Percentiles rank a stretch among this genome's conserved stretches.
Evolutionary conservation across 2,113 vertebrate genomes (phyloP).

Genomic region (Paedocypris sp.): DNA sequence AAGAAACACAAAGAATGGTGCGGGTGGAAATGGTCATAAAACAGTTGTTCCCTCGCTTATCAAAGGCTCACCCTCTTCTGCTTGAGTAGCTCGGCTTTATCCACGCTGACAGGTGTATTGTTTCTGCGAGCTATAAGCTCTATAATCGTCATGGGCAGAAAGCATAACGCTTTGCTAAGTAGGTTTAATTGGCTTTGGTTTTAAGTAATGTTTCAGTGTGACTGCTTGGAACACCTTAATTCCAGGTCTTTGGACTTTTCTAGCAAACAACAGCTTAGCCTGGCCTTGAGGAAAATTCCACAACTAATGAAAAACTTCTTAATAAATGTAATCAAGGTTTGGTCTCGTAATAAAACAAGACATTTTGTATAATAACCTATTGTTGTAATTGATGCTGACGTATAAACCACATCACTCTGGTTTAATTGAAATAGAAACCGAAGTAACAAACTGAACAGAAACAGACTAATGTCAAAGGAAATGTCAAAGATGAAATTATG

Average conservation of each 20-base stretch:
- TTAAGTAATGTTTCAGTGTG: constrained; percentile 86
- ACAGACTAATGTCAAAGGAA: constrained; percentile 77
- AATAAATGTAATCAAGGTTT: constrained; percentile 97
- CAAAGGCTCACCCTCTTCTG: constrained; percentile 79
- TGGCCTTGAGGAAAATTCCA: constrained; percentile 92
- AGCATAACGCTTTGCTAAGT: constrained; percentile 88
- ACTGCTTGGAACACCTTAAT: constrained; percentile 83
- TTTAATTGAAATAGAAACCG: constrained; percentile 99
- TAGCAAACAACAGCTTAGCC: constrained; percentile 87
- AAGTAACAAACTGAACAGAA: constrained; percentile 88
- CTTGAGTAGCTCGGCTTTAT: constrained; percentile 85
- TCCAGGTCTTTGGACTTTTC: constrained; percentile 74
- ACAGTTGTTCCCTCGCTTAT: constrained; percentile 78
- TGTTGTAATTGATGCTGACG: constrained; percentile 99
- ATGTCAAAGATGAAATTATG: constrained; percentile 76
- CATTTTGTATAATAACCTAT: constrained; percentile 90
- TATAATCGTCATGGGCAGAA: constrained; percentile 88
- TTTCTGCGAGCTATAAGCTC: constrained; percentile 93
- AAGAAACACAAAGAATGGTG: constrained; percentile 54
- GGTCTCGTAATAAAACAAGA: constrained; percentile 98
- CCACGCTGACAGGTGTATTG: constrained; percentile 96
- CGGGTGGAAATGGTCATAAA: constrained; percentile 59
- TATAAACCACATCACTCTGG: constrained; percentile 96
- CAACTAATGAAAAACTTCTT: constrained; percentile 97
- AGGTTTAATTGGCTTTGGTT: constrained; percentile 96